Evolutionary conservation across 2,797 vertebrate genomes (phyloP), one percentile per base, ranked within the genome.

Genomic region (Acanthis flammea): DNA sequence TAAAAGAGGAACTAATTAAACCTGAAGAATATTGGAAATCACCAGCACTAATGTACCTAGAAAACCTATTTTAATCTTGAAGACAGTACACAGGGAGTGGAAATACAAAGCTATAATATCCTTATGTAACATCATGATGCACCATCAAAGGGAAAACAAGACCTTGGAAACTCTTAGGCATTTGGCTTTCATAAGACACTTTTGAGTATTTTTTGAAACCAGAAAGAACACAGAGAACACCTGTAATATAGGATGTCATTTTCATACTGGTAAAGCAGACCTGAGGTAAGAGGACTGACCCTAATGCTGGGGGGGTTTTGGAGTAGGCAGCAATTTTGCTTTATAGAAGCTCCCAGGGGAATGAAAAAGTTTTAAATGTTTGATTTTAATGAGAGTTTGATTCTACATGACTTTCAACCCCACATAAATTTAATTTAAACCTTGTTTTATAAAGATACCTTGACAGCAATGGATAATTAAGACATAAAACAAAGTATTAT

Each of bases 391-490:
- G 10, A 58, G 30, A 55, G 4, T 41, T 81, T 61, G 33, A 30
- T 50, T 73, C n/a, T 63, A 79, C 80, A 86, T 33, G 14, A 67
- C 9, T 60, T 88, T 74, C 31, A 67, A 13, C 33, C 6, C 2
- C 19, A 86, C 31, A 65, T 6, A 92, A 85, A 87, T 28, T 76
- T 65, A 71, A 63, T 79, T 79, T 74, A 81, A 95, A 63, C 19
- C 30, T 77, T 18, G 4, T 63, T 71, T 51, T 57, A 87, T 57
- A 80, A 68, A 92, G 74, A 60, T 54, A 94, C 13, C 13, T 79
- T 79, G 75, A 91, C 84, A 93, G 57, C n/a, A 93, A n/a, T 21
- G 23, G 67, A 80, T 82, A 94, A 93, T 80, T 85, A 92, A 86
- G 47, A 48, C 68, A 80, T 72, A 93, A 93, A 88, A 48, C 53